Evolutionary conservation across 2,888 invertebrate species (phyloP).

Genomic region (Heliconius erato): DNA sequence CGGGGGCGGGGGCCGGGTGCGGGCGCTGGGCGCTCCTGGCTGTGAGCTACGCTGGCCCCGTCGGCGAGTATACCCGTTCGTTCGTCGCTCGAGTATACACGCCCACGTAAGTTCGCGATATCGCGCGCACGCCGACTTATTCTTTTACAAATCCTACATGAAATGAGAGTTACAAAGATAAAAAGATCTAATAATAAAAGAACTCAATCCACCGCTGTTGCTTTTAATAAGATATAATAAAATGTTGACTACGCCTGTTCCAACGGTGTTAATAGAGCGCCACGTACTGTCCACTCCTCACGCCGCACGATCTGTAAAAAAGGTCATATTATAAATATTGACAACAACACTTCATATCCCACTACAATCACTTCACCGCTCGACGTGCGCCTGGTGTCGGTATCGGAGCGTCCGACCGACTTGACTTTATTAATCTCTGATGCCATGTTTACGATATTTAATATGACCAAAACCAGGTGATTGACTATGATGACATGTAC

Average conservation of each 20-base stretch:
- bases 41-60: conserved; percentile 74
- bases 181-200: background rate
- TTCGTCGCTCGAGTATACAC: conserved; percentile 56
- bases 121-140: conserved; percentile 66
- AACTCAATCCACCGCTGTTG: conserved; percentile 55
- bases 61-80: conserved; percentile 60
- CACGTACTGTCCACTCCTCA: conserved; percentile 12
- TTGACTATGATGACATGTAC: background rate
- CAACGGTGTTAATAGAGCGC: conserved; percentile 47
- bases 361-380: no score
- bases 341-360: background rate
- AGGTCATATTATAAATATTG: background rate
- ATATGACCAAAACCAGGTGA: background rate
- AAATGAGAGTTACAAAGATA: background rate
- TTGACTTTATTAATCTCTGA: no score
- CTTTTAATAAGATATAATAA: conserved; percentile 34
- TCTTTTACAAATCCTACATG: conserved; percentile 31
- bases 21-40: conserved; percentile 77
- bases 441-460: background rate
- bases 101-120: conserved; percentile 67
- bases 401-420: no score
- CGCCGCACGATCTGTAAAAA: conserved; percentile 50
- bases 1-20: conserved; percentile 61
- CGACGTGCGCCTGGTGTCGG: background rate
- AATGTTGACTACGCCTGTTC: conserved; percentile 55